Base-by-base conservation (phyloP, 2,113 vertebrate genomes). In the Capreolus pygargus region DNA sequence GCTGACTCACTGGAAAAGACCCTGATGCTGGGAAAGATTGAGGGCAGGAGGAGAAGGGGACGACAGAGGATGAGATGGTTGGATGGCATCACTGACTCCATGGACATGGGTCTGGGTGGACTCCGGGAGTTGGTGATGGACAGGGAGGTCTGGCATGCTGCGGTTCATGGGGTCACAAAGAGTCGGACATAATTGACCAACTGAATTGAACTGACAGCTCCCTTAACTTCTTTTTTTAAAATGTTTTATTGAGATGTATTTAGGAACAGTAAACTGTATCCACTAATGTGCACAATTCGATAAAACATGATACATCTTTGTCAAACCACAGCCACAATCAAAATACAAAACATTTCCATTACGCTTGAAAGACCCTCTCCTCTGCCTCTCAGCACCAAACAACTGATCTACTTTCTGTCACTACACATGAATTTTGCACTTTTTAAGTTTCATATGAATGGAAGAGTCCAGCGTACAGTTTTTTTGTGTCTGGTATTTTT, bases 221-320 rank as follows among this genome's bases (percentile, higher is more conserved):
- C 47, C 45, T 70, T 28, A 94, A 30, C 52, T 70, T 61, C 17
- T 79, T 93, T 89, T 97, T 57, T 39, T 13, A 27, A 92, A 79
- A 74, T 47, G 36, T 16, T 86, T 67, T 47, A 91, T 8, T 83
- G 60, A 27, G 50, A 15, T 67, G 83, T 83, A 91, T 67, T 82
- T 76, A 92, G 55, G 30, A 60, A 95, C 9, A 87, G 50, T 58
- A 70, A 95, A 95, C 39, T 47, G 45, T n/a, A 81, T 36, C 50
- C 74, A 86, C 64, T 74, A 54, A 91, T 23, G 45, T 43, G 7
- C 67, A 54, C 23, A 81, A 60, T 45, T 74, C 1, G 16, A 28
- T 74, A 78, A 86, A 55, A 43, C 87, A 1, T 74, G 23, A 91
- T 52, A 79, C 39, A 1, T 47, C 47, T 70, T 36, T 96, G 82